Evolutionary conservation across 2,113 vertebrate species (phyloP), one percentile per base, ranked within the genome.

Genomic region (Gavialis gangeticus): DNA sequence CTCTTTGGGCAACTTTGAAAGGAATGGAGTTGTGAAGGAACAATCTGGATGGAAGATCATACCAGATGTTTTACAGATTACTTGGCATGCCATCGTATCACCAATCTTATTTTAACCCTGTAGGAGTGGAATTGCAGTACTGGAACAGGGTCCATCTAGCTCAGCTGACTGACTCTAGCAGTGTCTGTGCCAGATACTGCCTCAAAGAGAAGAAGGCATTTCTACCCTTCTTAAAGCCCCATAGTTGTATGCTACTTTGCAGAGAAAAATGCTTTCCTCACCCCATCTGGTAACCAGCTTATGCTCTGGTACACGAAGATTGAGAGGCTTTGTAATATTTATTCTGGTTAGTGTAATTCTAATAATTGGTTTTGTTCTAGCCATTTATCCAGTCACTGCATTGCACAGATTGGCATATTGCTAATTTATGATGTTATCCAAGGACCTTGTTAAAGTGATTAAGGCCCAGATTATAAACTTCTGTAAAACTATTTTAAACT

Each of bases 41-140:
- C 56, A 69, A 37, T 27, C 67, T 87, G 75, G 46, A 73, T 76
- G 63, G 59, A 75, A 5, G 59, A 6, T 88, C 13, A n/a, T 5
- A 82, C 66, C 88, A 95, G 91, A 92, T 94, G 87, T 90, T 93
- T 94, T 80, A 76, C 90, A 94, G 95, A 93, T 95, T 95, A 92
- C 81, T 89, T 60, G 89, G 77, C 82, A 84, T 92, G 79, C 90
- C 90, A 89, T 87, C 85, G 56, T 57, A 79, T 86, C 77, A 58
- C 46, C 24, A 54, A 12, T 76, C 91, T 92, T 92, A 76, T 66
- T 92, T 95, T 96, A 95, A 93, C 93, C 90, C 95, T 91, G 69
- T 18, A 46, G 75, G 58, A 69, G 80, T 76, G 27, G 62, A 80
- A 75, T 63, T 91, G 56, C 87, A 10, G 58, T 56, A 60, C 81